Percentiles rank a stretch among this genome's conserved stretches.
phyloP scores from a whole-genome alignment of 2,113 vertebrate species.

The Nipponia nippon region DNA sequence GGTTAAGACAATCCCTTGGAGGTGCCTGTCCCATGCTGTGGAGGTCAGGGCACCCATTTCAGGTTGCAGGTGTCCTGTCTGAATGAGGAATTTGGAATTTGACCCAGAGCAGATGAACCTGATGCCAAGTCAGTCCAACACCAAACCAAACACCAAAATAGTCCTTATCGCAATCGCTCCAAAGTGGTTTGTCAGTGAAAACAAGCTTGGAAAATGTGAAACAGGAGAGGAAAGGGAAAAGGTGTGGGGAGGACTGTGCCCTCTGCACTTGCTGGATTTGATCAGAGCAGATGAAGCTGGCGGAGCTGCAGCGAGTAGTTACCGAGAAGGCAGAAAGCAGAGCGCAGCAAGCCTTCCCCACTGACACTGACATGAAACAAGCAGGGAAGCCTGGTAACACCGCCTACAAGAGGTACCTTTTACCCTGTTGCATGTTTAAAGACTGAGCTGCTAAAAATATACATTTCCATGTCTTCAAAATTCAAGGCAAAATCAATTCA shows the following conservation, averaged over 20 bases:
- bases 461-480: not conserved
- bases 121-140: accelerated
- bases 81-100: not conserved
- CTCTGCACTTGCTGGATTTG: not conserved
- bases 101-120: not conserved
- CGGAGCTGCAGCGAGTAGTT: accelerated
- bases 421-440: not conserved
- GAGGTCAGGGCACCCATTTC: not conserved
- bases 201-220: not conserved
- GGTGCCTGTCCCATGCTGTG: accelerated
- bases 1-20: not conserved
- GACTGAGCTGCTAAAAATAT: not conserved
- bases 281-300: not conserved
- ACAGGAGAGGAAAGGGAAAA: not conserved
- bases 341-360: not conserved
- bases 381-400: not conserved
- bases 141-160: accelerated
- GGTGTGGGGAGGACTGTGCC: no score
- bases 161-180: not conserved
- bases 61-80: not conserved
- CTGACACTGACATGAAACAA: not conserved
- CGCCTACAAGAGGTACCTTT: not conserved
- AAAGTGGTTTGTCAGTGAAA: not conserved
- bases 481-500: not conserved
- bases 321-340: not conserved